These are phyloP conservation scores for Akabosia matsudoensis DNA, from an alignment of 1,140 invertebrate genomes.

Conservation along the genomic window DNA sequence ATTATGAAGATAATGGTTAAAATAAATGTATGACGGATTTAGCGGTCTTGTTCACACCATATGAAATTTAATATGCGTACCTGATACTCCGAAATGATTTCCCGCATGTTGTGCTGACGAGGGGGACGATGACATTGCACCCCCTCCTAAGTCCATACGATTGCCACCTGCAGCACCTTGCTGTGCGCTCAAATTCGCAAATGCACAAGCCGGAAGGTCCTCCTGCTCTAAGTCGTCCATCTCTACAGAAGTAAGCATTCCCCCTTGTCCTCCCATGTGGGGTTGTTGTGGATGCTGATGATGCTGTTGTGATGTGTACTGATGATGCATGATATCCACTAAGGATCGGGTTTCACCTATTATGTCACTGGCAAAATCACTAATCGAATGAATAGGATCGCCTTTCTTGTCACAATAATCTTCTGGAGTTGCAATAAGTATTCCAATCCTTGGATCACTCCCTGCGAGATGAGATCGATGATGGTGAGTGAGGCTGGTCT, in stretches of 20 bases:
- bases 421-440: not conserved
- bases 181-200: constrained; percentile 24
- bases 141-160: constrained; percentile 13
- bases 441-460: not conserved
- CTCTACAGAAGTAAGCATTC: not conserved
- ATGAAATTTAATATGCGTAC: not conserved
- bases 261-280: not conserved
- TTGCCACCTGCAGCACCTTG: constrained; percentile 1
- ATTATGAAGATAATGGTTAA: no score
- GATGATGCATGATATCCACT: constrained; percentile 20
- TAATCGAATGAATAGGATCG: not conserved
- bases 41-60: no score
- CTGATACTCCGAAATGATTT: constrained; percentile 20
- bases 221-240: constrained; percentile 37
- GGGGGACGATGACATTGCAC: not conserved
- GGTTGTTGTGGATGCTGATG: not conserved
- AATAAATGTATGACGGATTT: no score
- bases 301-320: not conserved
- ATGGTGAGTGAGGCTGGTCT: not conserved
- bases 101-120: not conserved
- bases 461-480: not conserved
- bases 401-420: constrained; percentile 9
- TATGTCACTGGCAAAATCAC: not conserved
- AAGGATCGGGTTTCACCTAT: not conserved
- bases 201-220: constrained; percentile 41